Evolutionary conservation across 2,797 vertebrate genomes (phyloP), one percentile per base, ranked within the genome.

Genomic region (Synanceia verrucosa): DNA sequence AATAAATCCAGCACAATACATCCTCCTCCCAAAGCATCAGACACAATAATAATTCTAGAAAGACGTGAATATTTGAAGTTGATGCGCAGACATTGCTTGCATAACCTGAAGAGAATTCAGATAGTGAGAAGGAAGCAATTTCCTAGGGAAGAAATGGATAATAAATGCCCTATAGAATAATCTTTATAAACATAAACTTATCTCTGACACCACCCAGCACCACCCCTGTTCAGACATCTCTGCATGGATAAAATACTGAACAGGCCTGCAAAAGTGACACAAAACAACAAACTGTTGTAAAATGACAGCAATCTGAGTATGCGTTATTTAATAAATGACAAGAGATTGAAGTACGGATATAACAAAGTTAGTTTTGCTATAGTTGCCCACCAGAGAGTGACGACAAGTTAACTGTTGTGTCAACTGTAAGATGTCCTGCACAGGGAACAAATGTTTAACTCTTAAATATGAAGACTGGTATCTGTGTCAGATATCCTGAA

Each of bases 1-100:
- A 88, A 88, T 85, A 53, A 89, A 88, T 78, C 50, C 70, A 33
- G 58, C 64, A 52, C 83, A 79, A 77, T 43, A 76, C 21, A 70
- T 78, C 74, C 56, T 37, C 57, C 58, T 65, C 37, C 19, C 11
- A 48, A 36, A 69, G 28, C 60, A 13, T 53, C 46, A 4, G 19
- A 41, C 21, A 19, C 66, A 84, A 83, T 75, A 76, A 75, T 76
- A 89, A 85, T 76, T 82, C 46, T 60, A 48, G 23, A 9, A 43
- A 51, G 55, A 37, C 34, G 72, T 84, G 50, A 89, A 86, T 86
- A 87, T 79, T 69, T 82, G 12, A 86, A 62, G 66, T 24, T 16
- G 65, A 79, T 56, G 64, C 51, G 8, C 19, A 58, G 28, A 70
- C 19, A 44, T 4, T 26, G 36, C 24, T 50, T 29, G 52, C 21